phyloP scores from a whole-genome alignment of 2,888 invertebrate genomes.

The Apoderus coryli region DNA sequence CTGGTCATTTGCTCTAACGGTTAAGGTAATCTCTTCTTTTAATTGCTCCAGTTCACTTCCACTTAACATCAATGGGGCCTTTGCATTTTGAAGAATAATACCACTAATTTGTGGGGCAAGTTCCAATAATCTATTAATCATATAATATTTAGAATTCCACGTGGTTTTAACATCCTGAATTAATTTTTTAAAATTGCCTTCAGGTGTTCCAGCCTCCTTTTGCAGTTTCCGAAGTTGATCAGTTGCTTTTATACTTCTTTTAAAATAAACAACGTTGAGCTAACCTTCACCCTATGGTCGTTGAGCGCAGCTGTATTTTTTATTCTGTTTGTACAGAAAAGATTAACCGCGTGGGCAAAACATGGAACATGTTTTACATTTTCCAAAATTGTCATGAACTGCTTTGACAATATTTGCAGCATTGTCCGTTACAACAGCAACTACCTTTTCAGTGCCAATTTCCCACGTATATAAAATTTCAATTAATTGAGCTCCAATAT shows the following conservation, averaged over 20 bases:
- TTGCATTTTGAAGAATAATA: slow-evolving; percentile 8
- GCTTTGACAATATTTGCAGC: slow-evolving; percentile 17
- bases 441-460: slow-evolving; percentile 14
- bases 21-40: slow-evolving; percentile 15
- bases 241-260: slow-evolving; percentile 11
- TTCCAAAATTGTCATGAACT: slow-evolving; percentile 13
- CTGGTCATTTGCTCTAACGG: slow-evolving; percentile 24
- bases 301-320: slow-evolving; percentile 6
- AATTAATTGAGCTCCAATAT: slow-evolving; percentile 8
- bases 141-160: slow-evolving; percentile 13
- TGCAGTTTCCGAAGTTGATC: slow-evolving; percentile 10
- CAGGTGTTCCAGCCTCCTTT: slow-evolving; percentile 6
- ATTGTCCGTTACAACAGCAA: slow-evolving; percentile 16
- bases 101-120: slow-evolving; percentile 7
- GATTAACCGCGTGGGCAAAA: slow-evolving; percentile 17
- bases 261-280: slow-evolving; percentile 9
- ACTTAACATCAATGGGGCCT: slow-evolving; percentile 12
- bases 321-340: slow-evolving; percentile 12
- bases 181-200: slow-evolving; percentile 8
- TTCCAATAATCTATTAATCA: slow-evolving; percentile 11
- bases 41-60: slow-evolving; percentile 14
- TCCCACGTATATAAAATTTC: slow-evolving; percentile 13
- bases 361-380: slow-evolving; percentile 15
- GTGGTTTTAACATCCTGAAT: slow-evolving; percentile 12
- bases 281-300: slow-evolving; percentile 7